Evolutionary conservation across 1,140 invertebrate genomes (phyloP).

Genomic region (Eurosta solidaginis): DNA sequence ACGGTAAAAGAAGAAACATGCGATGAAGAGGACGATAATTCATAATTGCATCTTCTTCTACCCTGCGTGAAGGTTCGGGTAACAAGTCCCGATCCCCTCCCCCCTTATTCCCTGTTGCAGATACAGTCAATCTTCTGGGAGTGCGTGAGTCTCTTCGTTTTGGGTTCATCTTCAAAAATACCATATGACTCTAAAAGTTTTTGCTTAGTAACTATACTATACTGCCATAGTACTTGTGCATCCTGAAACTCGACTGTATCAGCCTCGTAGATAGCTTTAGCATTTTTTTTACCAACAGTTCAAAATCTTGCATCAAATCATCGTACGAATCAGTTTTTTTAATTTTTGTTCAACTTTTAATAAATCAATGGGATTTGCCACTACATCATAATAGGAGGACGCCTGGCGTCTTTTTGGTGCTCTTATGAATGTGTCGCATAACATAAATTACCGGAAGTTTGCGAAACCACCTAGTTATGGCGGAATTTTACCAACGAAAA

Average conservation of each 20-base stretch:
- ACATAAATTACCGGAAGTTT: too few relatives aligned
- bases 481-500: too few relatives aligned
- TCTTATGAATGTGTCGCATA: constrained; percentile 94
- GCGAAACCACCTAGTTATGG: too few relatives aligned
- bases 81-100: constrained; percentile 59
- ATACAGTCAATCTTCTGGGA: constrained; percentile 48
- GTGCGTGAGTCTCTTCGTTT: constrained; percentile 44
- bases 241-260: constrained; percentile 87
- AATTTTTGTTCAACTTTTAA: constrained; percentile 90
- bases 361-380: constrained; percentile 91
- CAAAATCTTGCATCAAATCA: constrained; percentile 84
- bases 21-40: constrained; percentile 81
- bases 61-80: constrained; percentile 74
- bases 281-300: constrained; percentile 87
- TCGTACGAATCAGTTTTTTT: constrained; percentile 93
- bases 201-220: constrained; percentile 69
- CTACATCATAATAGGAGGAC: constrained; percentile 88
- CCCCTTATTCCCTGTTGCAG: constrained; percentile 34
- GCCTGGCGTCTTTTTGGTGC: constrained; percentile 90
- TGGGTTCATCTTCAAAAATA: constrained; percentile 49
- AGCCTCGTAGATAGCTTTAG: constrained; percentile 91
- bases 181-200: constrained; percentile 60
- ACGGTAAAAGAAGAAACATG: constrained; percentile 88
- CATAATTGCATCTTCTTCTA: constrained; percentile 74
- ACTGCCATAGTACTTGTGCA: constrained; percentile 87